Conservation (phyloP, 2,113 vertebrate genomes). For the Myrmecophaga tridactyla region DNA sequence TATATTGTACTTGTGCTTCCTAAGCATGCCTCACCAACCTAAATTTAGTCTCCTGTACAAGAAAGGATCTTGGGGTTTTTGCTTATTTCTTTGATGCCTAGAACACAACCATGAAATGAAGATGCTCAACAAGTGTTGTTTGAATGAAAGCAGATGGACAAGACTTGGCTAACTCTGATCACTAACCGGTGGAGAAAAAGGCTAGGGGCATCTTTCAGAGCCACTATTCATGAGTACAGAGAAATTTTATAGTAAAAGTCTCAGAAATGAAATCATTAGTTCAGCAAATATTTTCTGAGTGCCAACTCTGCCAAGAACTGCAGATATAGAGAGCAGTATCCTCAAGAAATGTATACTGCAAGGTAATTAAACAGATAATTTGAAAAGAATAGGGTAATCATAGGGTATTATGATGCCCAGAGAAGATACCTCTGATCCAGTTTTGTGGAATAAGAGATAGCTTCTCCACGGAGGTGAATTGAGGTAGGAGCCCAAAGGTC, state of each 20-base stretch:
- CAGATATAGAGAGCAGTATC: background rate
- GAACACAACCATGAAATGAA: background rate
- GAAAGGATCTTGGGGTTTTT: background rate
- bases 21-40: background rate
- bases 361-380: background rate
- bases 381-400: background rate
- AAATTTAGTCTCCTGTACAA: background rate
- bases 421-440: background rate
- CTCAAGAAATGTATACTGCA: background rate
- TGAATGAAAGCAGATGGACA: background rate
- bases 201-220: background rate
- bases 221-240: background rate
- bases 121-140: background rate
- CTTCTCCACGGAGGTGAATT: background rate
- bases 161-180: background rate
- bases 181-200: background rate
- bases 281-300: conserved; percentile 16
- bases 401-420: background rate
- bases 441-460: background rate
- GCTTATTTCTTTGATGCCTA: background rate
- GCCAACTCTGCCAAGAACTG: background rate
- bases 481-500: background rate
- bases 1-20: background rate
- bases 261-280: background rate
- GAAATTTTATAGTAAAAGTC: background rate